Conservation (phyloP, 2,113 vertebrate species). For the Odobenus rosmarus region DNA sequence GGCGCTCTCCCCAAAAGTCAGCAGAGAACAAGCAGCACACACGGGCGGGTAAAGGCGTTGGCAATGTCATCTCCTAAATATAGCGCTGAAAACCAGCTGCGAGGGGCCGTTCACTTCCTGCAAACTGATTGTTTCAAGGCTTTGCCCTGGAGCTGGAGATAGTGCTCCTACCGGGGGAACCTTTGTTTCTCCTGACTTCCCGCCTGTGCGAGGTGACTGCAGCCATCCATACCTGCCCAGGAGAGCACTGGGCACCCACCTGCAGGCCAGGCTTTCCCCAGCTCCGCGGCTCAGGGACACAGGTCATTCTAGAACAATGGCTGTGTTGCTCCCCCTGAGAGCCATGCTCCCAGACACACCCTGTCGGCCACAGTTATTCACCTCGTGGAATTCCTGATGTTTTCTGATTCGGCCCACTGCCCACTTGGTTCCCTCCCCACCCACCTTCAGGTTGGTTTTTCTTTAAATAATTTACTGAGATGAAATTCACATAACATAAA, state of each 20-base stretch:
- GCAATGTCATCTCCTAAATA: neutral
- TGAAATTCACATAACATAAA: neutral
- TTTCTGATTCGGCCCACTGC: neutral
- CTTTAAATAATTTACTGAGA: neutral
- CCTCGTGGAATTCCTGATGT: neutral
- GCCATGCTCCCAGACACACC: neutral
- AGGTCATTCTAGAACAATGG: neutral
- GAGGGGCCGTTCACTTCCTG: fast-evolving
- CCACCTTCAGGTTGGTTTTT: neutral
- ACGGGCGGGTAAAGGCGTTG: fast-evolving
- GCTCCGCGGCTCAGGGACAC: neutral
- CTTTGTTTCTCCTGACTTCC: neutral
- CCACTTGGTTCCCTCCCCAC: neutral
- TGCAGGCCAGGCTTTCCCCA: too few relatives aligned
- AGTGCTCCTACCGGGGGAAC: fast-evolving
- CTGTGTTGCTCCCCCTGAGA: neutral
- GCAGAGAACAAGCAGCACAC: neutral
- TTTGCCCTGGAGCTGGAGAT: neutral
- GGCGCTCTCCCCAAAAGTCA: neutral
- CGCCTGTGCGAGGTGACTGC: neutral
- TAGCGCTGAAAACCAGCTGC: fast-evolving
- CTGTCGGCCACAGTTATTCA: fast-evolving
- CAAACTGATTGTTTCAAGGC: neutral
- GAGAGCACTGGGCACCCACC: too few relatives aligned
- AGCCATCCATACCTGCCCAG: neutral